Evolutionary conservation across 2,113 vertebrate species (phyloP).

Genomic region (Istiophorus platypterus): DNA sequence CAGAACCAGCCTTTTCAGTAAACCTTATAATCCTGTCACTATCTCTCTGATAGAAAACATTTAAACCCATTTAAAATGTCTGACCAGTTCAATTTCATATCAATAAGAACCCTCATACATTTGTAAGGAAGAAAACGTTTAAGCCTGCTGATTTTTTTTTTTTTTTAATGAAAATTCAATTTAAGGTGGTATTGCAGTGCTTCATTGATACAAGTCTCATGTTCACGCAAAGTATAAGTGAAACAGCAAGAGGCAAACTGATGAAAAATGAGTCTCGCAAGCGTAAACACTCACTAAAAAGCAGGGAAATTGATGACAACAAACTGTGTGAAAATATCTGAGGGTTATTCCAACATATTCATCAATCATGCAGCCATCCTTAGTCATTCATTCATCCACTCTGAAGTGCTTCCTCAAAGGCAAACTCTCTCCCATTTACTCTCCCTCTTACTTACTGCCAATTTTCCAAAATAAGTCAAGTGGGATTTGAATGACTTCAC

Average conservation of each 20-base stretch:
- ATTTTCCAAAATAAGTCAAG: slow-evolving; percentile 42
- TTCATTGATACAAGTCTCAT: background rate
- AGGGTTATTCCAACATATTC: background rate
- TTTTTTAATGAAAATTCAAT: background rate
- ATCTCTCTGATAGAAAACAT: too few species aligned
- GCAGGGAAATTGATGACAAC: background rate
- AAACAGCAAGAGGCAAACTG: background rate
- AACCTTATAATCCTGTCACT: too few species aligned
- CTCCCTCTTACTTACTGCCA: slow-evolving; percentile 9
- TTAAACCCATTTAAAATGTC: background rate
- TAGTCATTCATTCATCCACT: background rate
- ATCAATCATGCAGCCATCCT: background rate
- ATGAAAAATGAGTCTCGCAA: background rate
- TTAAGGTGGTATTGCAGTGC: background rate
- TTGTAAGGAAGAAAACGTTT: background rate
- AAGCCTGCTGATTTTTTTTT: background rate
- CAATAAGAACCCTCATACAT: background rate
- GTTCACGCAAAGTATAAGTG: background rate
- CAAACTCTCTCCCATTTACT: background rate
- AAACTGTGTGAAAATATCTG: background rate
- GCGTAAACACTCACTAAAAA: background rate
- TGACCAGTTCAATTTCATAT: background rate
- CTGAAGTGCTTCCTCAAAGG: slow-evolving; percentile 8
- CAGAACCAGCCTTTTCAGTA: too few species aligned
- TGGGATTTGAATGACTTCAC: slow-evolving; percentile 42